Evolutionary conservation across 2,113 vertebrate genomes (phyloP).

Genomic region (Cavia porcellus): DNA sequence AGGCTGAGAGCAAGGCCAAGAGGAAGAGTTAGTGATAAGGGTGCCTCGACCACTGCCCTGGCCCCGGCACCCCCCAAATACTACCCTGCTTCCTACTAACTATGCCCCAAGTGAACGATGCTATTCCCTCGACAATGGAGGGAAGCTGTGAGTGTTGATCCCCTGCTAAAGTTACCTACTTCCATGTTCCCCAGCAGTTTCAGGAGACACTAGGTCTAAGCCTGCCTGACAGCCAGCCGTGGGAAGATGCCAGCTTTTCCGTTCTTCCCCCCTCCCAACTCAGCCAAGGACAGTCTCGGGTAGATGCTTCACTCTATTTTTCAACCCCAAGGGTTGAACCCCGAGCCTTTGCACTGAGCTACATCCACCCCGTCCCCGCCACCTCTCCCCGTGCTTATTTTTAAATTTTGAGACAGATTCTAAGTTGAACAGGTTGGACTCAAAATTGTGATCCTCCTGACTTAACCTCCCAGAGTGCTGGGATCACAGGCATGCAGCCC

Average conservation of each 20-base stretch:
- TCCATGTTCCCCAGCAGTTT: constrained; percentile 34
- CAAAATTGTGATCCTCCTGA: too few relatives aligned
- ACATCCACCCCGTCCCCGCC: background rate
- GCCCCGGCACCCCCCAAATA: background rate
- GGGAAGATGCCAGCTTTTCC: background rate
- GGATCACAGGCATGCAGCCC: background rate
- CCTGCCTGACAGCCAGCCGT: rapidly evolving
- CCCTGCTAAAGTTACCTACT: background rate
- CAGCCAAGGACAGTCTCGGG: background rate
- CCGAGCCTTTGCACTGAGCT: background rate
- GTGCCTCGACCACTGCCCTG: background rate
- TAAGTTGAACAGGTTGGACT: background rate
- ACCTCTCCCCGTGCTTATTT: background rate
- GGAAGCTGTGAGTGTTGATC: background rate
- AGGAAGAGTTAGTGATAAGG: background rate
- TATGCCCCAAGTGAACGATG: background rate
- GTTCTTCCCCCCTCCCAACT: background rate
- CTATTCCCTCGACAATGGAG: background rate
- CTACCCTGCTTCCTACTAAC: background rate
- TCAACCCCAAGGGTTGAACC: background rate
- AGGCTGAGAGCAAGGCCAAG: background rate
- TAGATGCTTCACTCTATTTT: background rate
- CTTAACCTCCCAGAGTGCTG: too few relatives aligned
- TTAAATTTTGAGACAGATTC: background rate
- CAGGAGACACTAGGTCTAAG: background rate